Base-by-base conservation (phyloP, 1,140 invertebrate genomes). In the Ooceraea biroi region DNA sequence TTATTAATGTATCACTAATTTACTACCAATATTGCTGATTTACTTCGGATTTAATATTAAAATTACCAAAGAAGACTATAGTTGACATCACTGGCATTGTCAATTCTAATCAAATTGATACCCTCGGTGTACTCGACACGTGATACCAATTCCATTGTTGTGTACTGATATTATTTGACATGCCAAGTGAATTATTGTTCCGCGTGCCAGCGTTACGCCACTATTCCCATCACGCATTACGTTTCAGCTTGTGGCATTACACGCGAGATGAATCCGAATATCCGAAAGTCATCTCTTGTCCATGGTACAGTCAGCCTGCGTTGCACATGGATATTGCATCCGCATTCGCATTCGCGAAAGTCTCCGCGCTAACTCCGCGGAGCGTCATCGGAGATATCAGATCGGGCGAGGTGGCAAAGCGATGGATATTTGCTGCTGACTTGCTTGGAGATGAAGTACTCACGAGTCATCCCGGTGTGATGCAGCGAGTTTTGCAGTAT, bases 391-490 rank as follows among this genome's bases (percentile, higher is more conserved):
- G 19, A 19, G 76, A 71, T 58, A 80, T 80, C 76, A 80, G 76
- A 80, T 80, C 57, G 52, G 14, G 69, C 36, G 44, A 57, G 65
- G 76, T 57, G 65, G 50, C 65, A 80, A 71, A 80, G 36, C 57
- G 63, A 78, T 69, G 63, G 76, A 78, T 78, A 78, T 80, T 71
- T 80, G 65, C 65, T 71, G 76, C 65, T 80, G 76, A 80, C 69
- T 57, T 19, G 48, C 76, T 44, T 65, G 65, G 76, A 80, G 76
- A 80, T 80, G 76, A 71, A 80, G 76, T 71, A 80, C 76, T 80
- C 66, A 52, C 76, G 48, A 78, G 76, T 69, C 76, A 80, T 80
- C 50, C 19, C 65, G 36, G 48, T 78, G 36, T 80, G 76, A 69
- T 71, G 76, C 76, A 69, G 76, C 76, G 36, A 19, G 57, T 80